These are phyloP conservation scores for Poecilia velifera DNA, from an alignment of 2,797 vertebrate genomes.

Conservation along the genomic window DNA sequence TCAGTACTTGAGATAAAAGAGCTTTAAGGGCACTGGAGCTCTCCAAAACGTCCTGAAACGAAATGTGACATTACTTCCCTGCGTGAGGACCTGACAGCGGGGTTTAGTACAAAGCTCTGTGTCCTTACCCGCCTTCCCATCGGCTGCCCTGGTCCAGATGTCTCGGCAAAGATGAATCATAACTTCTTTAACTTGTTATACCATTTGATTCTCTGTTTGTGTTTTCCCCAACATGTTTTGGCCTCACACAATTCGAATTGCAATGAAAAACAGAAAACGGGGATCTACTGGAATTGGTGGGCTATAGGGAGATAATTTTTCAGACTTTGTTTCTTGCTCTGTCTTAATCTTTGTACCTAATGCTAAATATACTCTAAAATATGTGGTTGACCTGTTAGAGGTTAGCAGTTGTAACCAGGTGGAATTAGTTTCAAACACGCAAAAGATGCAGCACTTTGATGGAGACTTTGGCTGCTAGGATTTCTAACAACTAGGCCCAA, in stretches of 20 bases:
- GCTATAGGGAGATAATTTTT: background rate
- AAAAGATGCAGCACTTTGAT: background rate
- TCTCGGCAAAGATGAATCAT: conserved; percentile 71
- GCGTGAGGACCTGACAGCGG: conserved; percentile 54
- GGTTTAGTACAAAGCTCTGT: conserved; percentile 47
- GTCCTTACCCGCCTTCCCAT: conserved; percentile 56
- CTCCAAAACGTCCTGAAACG: conserved; percentile 29
- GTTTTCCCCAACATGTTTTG: conserved; percentile 44
- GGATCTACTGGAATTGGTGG: background rate
- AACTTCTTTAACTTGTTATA: conserved; percentile 60
- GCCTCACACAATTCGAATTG: conserved; percentile 39
- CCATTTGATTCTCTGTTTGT: conserved; percentile 56
- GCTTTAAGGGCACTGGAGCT: conserved; percentile 26
- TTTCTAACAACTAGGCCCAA: background rate
- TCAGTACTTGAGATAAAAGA: conserved; percentile 33
- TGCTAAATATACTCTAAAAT: background rate
- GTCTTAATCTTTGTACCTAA: background rate
- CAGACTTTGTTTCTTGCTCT: background rate
- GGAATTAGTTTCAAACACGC: background rate
- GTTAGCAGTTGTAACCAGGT: background rate
- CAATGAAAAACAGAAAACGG: conserved; percentile 22
- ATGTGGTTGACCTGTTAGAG: background rate
- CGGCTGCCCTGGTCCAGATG: conserved; percentile 69
- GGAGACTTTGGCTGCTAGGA: background rate
- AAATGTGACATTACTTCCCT: conserved; percentile 42